Evolutionary conservation across 2,797 vertebrate species (phyloP).

Genomic region (Arrhamphus sclerolepis): DNA sequence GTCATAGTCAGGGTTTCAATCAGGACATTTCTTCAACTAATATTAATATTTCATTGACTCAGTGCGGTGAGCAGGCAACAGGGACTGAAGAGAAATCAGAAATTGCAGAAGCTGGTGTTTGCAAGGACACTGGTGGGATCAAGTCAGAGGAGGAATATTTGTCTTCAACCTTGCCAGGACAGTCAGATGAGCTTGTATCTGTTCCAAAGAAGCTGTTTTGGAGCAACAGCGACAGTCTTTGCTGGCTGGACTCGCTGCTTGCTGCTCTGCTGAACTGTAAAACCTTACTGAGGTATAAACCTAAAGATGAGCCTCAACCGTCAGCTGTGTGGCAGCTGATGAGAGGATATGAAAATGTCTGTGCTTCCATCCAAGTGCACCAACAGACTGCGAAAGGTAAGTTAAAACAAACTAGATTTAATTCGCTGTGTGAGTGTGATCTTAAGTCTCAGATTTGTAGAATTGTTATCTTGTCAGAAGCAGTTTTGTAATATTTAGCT

Average conservation of each 20-base stretch:
- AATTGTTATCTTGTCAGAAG: too few relatives aligned
- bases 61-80: constrained; percentile 6
- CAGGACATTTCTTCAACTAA: constrained; percentile 9
- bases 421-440: neutral
- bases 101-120: neutral
- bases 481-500: too few relatives aligned
- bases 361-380: constrained; percentile 61
- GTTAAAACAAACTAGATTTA: constrained; percentile 1
- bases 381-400: constrained; percentile 67
- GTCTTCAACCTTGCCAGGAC: neutral
- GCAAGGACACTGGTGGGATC: neutral
- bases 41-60: constrained; percentile 1
- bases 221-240: constrained; percentile 84
- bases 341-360: constrained; percentile 76
- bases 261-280: constrained; percentile 86
- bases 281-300: constrained; percentile 67
- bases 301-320: constrained; percentile 34
- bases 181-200: constrained; percentile 35
- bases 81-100: neutral
- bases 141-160: constrained; percentile 8
- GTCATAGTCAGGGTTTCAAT: constrained; percentile 9
- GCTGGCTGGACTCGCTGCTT: constrained; percentile 92
- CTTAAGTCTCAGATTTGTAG: neutral
- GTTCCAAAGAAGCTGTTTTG: constrained; percentile 83
- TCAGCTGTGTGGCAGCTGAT: constrained; percentile 81